A percentile compares a stretch with the other conserved stretches of the same genome.
Evolutionary conservation across 2,888 invertebrate genomes (phyloP).

Genomic region (Drosophila rellima): DNA sequence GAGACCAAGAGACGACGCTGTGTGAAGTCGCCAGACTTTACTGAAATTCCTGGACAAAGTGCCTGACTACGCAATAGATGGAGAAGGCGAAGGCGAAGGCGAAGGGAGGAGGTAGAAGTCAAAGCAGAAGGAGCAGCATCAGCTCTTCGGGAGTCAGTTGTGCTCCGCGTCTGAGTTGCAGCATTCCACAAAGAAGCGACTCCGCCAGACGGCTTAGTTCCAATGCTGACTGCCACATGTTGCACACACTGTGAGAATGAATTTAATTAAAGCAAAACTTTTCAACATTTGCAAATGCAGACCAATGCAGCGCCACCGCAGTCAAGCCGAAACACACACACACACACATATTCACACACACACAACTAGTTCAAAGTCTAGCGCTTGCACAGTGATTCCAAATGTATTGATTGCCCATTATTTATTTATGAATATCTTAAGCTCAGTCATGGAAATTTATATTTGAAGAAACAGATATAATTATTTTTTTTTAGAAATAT

Average conservation of each 20-base stretch:
- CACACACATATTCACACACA: slow-evolving; percentile 4
- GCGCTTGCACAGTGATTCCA: slow-evolving; percentile 49
- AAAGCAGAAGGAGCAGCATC: slow-evolving; percentile 5
- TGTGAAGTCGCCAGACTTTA: slow-evolving; percentile 54
- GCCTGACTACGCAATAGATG: slow-evolving; percentile 59
- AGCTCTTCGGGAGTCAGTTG: slow-evolving; percentile 21
- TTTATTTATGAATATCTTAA: not conserved
- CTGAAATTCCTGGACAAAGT: slow-evolving; percentile 62
- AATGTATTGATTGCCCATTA: not conserved
- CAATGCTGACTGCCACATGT: slow-evolving; percentile 69
- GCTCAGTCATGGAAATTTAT: too few species aligned
- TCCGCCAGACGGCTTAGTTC: slow-evolving; percentile 13
- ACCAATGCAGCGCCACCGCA: slow-evolving; percentile 75
- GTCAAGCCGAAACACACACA: slow-evolving; percentile 8
- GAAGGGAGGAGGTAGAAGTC: slow-evolving; percentile 11
- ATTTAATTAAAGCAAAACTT: slow-evolving; percentile 78
- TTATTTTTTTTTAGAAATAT: too few species aligned
- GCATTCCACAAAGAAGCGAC: slow-evolving; percentile 43
- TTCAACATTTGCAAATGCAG: slow-evolving; percentile 63
- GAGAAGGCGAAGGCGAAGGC: slow-evolving; percentile 30
- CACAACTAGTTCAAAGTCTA: slow-evolving; percentile 75
- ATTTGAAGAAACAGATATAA: too few species aligned
- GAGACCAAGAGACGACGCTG: slow-evolving; percentile 34
- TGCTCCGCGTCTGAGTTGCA: slow-evolving; percentile 30
- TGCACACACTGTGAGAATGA: slow-evolving; percentile 82